Evolutionary conservation across 2,888 invertebrate species (phyloP).

Genomic region (Nephrocerus scutellatus): DNA sequence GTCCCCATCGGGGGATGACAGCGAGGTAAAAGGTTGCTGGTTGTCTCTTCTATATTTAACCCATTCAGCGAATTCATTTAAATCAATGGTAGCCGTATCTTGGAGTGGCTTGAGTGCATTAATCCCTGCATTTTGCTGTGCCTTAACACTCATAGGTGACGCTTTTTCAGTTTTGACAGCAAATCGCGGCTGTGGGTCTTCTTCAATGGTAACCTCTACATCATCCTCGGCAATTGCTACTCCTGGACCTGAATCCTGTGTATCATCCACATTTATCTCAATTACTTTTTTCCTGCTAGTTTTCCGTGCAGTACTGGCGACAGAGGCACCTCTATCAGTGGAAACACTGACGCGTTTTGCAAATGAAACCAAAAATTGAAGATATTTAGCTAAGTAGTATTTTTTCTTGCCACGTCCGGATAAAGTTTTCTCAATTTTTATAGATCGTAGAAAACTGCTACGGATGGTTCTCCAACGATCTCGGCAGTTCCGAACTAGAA

Average conservation of each 20-base stretch:
- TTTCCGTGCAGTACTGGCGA: slow-evolving; percentile 27
- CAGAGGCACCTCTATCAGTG: slow-evolving; percentile 1
- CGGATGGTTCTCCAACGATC: slow-evolving; percentile 41
- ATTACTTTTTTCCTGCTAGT: neutral
- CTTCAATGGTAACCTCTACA: too few species aligned
- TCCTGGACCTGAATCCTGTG: too few species aligned
- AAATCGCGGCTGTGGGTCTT: too few species aligned
- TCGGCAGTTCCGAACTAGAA: slow-evolving; percentile 40
- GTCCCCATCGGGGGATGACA: too few species aligned
- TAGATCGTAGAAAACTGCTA: slow-evolving; percentile 38
- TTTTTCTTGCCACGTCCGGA: slow-evolving; percentile 41
- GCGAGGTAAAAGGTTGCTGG: too few species aligned
- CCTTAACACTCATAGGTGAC: too few species aligned
- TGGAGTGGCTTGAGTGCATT: too few species aligned
- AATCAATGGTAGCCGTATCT: slow-evolving; percentile 29
- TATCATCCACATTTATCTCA: slow-evolving; percentile 24
- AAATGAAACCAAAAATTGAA: slow-evolving; percentile 39
- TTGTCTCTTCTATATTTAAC: slow-evolving; percentile 32
- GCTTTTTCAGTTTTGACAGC: too few species aligned
- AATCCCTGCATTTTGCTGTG: too few species aligned
- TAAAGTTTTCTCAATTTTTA: slow-evolving; percentile 36
- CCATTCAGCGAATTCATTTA: slow-evolving; percentile 38
- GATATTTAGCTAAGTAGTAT: slow-evolving; percentile 39
- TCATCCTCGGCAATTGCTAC: slow-evolving; percentile 28
- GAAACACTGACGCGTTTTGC: slow-evolving; percentile 31